Evolutionary conservation across 2,888 invertebrate species (phyloP).

Genomic region (Prenolepis imparis): DNA sequence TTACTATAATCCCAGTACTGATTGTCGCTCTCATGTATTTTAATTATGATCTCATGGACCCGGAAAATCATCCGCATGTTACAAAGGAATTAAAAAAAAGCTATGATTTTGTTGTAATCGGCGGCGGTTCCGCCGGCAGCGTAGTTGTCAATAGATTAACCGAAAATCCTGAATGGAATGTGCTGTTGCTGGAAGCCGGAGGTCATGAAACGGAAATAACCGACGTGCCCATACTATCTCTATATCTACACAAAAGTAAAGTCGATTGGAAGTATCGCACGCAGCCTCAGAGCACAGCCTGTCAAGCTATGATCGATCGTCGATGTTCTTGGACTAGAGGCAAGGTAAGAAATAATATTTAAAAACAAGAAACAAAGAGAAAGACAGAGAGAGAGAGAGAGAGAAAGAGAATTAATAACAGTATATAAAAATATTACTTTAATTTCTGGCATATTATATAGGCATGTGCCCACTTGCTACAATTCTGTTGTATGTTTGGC

Average conservation of each 20-base stretch:
- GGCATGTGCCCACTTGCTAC: too few species aligned
- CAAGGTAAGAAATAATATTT: slow-evolving; percentile 87
- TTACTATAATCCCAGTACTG: slow-evolving; percentile 91
- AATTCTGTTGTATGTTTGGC: too few species aligned
- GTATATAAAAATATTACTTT: too few species aligned
- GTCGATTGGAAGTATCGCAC: slow-evolving; percentile 97
- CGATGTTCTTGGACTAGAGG: slow-evolving; percentile 96
- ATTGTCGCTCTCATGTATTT: slow-evolving; percentile 93
- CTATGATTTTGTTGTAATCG: slow-evolving; percentile 94
- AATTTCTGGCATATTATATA: too few species aligned
- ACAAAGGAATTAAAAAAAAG: slow-evolving; percentile 89
- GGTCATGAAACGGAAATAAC: slow-evolving; percentile 95
- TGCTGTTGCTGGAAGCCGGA: slow-evolving; percentile 94
- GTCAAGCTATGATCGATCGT: slow-evolving; percentile 94
- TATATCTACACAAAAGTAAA: slow-evolving; percentile 96
- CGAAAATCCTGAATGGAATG: slow-evolving; percentile 92
- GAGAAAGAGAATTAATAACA: not conserved
- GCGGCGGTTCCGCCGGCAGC: slow-evolving; percentile 94
- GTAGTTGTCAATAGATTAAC: slow-evolving; percentile 94
- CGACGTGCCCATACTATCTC: slow-evolving; percentile 94
- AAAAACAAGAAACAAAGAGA: not conserved
- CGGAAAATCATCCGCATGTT: slow-evolving; percentile 92
- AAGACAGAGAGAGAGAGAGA: not conserved
- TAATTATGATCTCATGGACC: slow-evolving; percentile 94
- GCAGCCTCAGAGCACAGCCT: slow-evolving; percentile 93